A percentile compares a stretch with the other conserved stretches of the same genome.
Evolutionary conservation across 2,888 invertebrate genomes (phyloP).

Genomic region (Pteria penguin): DNA sequence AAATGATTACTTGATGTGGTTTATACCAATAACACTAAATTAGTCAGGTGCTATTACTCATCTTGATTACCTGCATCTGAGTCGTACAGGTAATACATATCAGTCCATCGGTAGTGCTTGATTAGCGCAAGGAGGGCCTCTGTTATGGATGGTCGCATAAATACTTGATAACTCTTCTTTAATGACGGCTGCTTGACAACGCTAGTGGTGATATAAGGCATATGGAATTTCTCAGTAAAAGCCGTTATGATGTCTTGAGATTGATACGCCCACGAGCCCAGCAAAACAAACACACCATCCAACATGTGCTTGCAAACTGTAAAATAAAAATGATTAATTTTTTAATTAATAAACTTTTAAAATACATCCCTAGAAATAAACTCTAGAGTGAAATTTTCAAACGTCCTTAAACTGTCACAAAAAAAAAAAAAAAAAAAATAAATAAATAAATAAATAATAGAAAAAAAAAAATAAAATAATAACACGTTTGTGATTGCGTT

Average conservation of each 20-base stretch:
- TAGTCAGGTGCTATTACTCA: too few relatives aligned
- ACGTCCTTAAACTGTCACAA: too few relatives aligned
- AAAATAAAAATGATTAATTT: too few relatives aligned
- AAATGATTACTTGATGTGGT: too few relatives aligned
- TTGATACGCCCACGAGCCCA: slow-evolving; percentile 65
- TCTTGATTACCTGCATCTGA: slow-evolving; percentile 72
- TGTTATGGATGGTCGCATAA: slow-evolving; percentile 86
- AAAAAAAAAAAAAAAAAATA: too few relatives aligned
- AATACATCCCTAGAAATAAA: too few relatives aligned
- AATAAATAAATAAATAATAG: too few relatives aligned
- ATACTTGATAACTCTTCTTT: slow-evolving; percentile 87
- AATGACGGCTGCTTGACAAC: slow-evolving; percentile 43
- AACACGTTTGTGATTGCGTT: too few relatives aligned
- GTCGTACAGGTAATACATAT: slow-evolving; percentile 69
- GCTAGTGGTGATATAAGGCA: slow-evolving; percentile 71
- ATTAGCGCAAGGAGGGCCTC: slow-evolving; percentile 84
- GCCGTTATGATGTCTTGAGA: slow-evolving; percentile 67
- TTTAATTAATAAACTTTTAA: too few relatives aligned
- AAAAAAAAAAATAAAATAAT: too few relatives aligned
- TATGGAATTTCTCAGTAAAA: slow-evolving; percentile 66
- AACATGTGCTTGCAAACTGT: slow-evolving; percentile 71
- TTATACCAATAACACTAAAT: too few relatives aligned
- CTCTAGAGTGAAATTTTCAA: too few relatives aligned
- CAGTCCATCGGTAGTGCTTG: slow-evolving; percentile 59
- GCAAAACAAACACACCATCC: slow-evolving; percentile 69